Evolutionary conservation across 1,140 invertebrate species (phyloP), one percentile per base, ranked within the genome.

Genomic region (Drosophila truncata): DNA sequence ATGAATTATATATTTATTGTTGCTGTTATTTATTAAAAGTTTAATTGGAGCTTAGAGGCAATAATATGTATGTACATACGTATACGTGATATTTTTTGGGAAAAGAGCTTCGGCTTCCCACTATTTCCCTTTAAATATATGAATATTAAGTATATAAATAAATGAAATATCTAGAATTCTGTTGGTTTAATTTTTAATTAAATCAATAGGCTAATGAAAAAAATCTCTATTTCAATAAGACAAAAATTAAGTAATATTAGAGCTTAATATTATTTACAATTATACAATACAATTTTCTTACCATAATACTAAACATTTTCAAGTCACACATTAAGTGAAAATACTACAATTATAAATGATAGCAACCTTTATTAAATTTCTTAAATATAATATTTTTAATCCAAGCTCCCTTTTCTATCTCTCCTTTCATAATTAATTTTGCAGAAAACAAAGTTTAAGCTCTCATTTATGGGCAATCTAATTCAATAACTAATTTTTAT

Each of bases 401-500:
- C 1, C 0, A 9, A 25, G 4, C 13, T 16, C 14, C 14, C 3
- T 16, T 0, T 25, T 9, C 46, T 14, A 13, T 18, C 9, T 49
- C 25, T 1, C 6, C 29, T 14, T 52, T 14, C 11, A 52, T 33
- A 14, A 31, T 52, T 31, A 13, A 9, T 35, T 33, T 35, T 35
- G 1, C 29, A 20, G 13, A 52, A 35, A 35, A 33, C 13, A 20
- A 16, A 0, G 7, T 23, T 35, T 10, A 16, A 16, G 13, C 7
- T 35, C 14, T 0, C 14, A 35, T 23, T 52, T 16, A 7, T 23
- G 20, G 20, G 0, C 18, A 23, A 54, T 54, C 31, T 16, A 35
- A 35, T 57, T 57, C 54, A 25, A 39, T 57, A 39, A 57, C 31
- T 54, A 35, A 54, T 54, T 16, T 23, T 35, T 16, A 54, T 54